Evolutionary conservation across 2,888 invertebrate species (phyloP), one percentile per base, ranked within the genome.

Genomic region (Synergus laeviventris): DNA sequence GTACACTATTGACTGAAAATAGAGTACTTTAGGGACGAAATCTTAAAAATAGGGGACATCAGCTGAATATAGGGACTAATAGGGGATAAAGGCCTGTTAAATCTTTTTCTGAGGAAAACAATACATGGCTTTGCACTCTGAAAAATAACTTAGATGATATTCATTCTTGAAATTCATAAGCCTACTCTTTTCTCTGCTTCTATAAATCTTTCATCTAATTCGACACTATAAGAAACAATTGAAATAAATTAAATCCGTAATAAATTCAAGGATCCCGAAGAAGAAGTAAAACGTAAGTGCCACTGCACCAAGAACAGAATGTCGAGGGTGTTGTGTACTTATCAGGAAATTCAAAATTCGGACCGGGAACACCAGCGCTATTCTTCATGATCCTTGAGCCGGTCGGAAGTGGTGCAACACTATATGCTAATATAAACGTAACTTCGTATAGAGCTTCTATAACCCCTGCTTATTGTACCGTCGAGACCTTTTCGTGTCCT

Each of bases 401-500:
- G 24, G 18, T 24, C 70, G 70, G 70, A 70, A 70, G 70, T 70
- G 49, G n/a, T 31, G 49, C 36, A 31, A 70, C 70, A 70, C 70
- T 70, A 49, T 70, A 70, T 70, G 70, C 70, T 70, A 70, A 70
- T 70, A 70, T 70, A 66, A 66, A 66, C 45, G 70, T 70, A 70
- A 70, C 70, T 70, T 31, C 24, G 31, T 49, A 45, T 66, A 42
- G 21, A 42, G 45, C 31, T 66, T 31, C 73, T 78, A 31, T 31
- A 80, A 75, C 75, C 74, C 74, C 59, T 74, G 73, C 74, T 75
- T 80, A 79, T 79, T 77, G 76, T 77, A 78, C 78, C 74, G 42
- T 73, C 61, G 73, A 75, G 77, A 76, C 81, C 82, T 81, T 77
- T 82, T 79, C 78, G 73, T 78, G 76, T 74, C 75, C 76, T 78